These are phyloP conservation scores for Lepisosteus osseus DNA, from an alignment of 2,113 vertebrate species.

Conservation along the genomic window DNA sequence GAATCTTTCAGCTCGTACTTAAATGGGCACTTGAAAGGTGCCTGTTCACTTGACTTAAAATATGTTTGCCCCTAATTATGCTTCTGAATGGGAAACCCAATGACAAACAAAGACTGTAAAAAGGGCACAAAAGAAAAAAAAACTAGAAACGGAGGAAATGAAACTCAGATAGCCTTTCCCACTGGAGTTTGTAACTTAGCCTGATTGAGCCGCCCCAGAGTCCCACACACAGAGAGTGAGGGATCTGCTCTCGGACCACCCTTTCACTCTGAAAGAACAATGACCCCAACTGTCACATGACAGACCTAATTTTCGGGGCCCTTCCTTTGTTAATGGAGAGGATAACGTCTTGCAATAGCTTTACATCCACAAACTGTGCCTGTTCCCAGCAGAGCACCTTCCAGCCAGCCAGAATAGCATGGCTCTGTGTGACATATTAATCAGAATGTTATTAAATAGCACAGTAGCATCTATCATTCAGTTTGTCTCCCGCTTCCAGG, in stretches of 20 bases:
- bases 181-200: constrained; percentile 10
- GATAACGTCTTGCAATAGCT: not conserved
- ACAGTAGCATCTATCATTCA: constrained; percentile 47
- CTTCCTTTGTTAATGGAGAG: constrained; percentile 50
- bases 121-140: constrained; percentile 20
- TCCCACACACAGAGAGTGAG: constrained; percentile 29
- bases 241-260: constrained; percentile 56
- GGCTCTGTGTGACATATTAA: constrained; percentile 51
- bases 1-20: constrained; percentile 6
- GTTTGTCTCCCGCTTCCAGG: not conserved
- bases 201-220: no score
- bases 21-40: constrained; percentile 4
- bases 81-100: constrained; percentile 8
- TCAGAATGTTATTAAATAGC: constrained; percentile 50
- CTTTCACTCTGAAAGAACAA: constrained; percentile 53
- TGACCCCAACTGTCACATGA: constrained; percentile 63
- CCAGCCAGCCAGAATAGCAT: constrained; percentile 36
- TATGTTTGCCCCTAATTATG: constrained; percentile 13
- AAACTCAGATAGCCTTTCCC: constrained; percentile 31
- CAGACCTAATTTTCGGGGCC: constrained; percentile 37
- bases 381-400: constrained; percentile 39
- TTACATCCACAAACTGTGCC: no score
- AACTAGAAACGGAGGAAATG: constrained; percentile 1
- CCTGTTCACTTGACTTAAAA: not conserved
- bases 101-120: constrained; percentile 5